Conservation (phyloP, 2,797 vertebrate genomes). For the Euthynnus affinis region DNA sequence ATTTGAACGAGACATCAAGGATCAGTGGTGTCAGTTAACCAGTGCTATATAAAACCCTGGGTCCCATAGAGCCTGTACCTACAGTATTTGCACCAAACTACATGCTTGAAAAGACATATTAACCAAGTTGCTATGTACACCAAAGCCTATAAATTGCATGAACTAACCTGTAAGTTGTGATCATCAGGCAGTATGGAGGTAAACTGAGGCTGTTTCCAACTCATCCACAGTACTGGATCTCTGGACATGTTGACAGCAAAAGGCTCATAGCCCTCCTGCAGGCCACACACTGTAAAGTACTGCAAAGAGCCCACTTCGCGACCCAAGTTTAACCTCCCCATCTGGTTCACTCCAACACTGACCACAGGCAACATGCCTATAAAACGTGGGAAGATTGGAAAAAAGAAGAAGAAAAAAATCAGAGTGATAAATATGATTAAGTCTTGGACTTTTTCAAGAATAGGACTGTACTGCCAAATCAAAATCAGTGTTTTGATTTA, state of each 20-base stretch:
- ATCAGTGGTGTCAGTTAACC: slow-evolving; percentile 37
- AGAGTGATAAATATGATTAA: background rate
- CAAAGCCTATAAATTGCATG: background rate
- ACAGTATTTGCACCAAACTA: background rate
- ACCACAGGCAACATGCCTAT: slow-evolving; percentile 93
- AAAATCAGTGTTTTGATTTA: background rate
- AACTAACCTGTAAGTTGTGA: slow-evolving; percentile 89
- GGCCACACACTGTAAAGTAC: slow-evolving; percentile 92
- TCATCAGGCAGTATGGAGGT: slow-evolving; percentile 88
- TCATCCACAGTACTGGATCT: slow-evolving; percentile 94
- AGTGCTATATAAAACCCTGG: background rate
- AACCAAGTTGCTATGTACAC: background rate
- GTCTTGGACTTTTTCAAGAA: background rate
- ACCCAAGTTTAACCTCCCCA: slow-evolving; percentile 93
- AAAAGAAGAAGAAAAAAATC: background rate
- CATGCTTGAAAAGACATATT: background rate
- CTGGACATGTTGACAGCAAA: slow-evolving; percentile 94
- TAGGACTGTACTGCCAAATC: background rate
- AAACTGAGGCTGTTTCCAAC: slow-evolving; percentile 93
- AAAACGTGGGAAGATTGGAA: slow-evolving; percentile 8
- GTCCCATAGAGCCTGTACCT: background rate
- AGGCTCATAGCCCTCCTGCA: slow-evolving; percentile 94
- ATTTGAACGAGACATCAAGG: slow-evolving; percentile 45
- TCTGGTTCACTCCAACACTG: slow-evolving; percentile 91
- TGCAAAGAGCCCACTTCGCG: slow-evolving; percentile 89